Base-by-base conservation (phyloP, 2,888 invertebrate species). In the Thumatha senex region DNA sequence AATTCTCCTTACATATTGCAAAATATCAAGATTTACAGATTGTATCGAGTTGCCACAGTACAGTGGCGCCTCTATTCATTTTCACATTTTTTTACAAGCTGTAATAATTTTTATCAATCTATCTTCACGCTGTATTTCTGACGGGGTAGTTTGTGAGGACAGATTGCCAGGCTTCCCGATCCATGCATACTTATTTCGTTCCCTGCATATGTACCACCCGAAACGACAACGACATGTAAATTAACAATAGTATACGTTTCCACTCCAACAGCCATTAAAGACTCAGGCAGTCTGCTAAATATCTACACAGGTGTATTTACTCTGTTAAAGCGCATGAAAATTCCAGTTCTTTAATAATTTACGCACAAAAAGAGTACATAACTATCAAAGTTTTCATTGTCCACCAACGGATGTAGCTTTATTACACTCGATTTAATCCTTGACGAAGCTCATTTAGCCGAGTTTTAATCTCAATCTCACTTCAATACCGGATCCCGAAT, bases 401-500 rank as follows among this genome's bases (percentile, higher is more conserved):
- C 51, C 48, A 62, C 64, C 58, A 59, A 51, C 63, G 65, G 72
- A 68, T 68, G 72, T 67, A 74, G 72, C 69, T 74, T 72, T 71
- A 67, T 66, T 72, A 72, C 72, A 74, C 70, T 59, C 67, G 70
- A 76, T 78, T 80, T 80, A 86, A 87, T 84, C 86, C 84, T 83
- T 85, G 81, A 78, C 78, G 76, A 72, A 82, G 78, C 86, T 84
- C 86, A 86, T 88, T 86, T 84, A 82, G 75, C 80, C 83, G 84
- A 86, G 84, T 87, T 89, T 89, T 89, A 89, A 90, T 89, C 89
- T 86, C 86, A 84, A 89, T 88, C 88, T 82, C 88, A 87, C 88
- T 89, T 90, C 89, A 90, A 89, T 89, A 89, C 86, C 80, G 80
- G 78, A 80, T 82, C 84, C 85, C 80, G 82, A 90, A 89, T 86